A percentile compares a stretch with the other conserved stretches of the same genome.
phyloP scores from a whole-genome alignment of 2,797 vertebrate species.

The Erpetoichthys calabaricus region DNA sequence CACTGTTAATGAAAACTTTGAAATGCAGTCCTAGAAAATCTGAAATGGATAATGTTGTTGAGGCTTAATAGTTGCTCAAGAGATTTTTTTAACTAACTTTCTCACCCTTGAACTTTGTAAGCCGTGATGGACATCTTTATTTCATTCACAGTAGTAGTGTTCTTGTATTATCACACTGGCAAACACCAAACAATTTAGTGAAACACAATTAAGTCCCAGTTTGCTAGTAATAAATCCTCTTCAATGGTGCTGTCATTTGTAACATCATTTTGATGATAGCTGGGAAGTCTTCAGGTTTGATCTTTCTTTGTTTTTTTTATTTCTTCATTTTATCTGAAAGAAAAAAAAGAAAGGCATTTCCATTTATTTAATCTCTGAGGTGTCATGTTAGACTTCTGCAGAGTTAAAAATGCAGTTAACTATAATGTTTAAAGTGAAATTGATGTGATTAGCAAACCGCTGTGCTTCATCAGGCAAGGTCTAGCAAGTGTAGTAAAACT shows the following conservation, averaged over 20 bases:
- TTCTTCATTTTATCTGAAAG: background rate
- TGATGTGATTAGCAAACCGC: conserved; percentile 3
- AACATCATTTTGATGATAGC: too few relatives aligned
- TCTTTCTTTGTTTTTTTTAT: background rate
- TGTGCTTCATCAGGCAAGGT: conserved; percentile 1
- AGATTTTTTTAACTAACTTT: too few relatives aligned
- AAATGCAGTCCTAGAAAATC: too few relatives aligned
- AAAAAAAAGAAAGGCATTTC: background rate
- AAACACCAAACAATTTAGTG: too few relatives aligned
- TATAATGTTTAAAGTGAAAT: background rate
- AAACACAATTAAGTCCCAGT: background rate
- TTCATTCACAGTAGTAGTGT: too few relatives aligned
- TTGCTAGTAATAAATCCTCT: background rate
- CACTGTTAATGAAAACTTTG: background rate
- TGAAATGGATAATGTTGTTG: too few relatives aligned
- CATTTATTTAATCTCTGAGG: conserved; percentile 3
- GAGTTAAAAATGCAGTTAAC: background rate
- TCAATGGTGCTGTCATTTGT: too few relatives aligned
- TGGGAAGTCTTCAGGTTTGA: background rate
- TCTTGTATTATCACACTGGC: too few relatives aligned
- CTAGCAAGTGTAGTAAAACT: background rate
- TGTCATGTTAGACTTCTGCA: conserved; percentile 1
- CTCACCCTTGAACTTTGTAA: too few relatives aligned
- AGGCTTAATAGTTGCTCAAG: too few relatives aligned
- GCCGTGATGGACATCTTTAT: too few relatives aligned